These are phyloP conservation scores for Acanthurus tractus DNA, from an alignment of 2,797 vertebrate species.

Conservation along the genomic window DNA sequence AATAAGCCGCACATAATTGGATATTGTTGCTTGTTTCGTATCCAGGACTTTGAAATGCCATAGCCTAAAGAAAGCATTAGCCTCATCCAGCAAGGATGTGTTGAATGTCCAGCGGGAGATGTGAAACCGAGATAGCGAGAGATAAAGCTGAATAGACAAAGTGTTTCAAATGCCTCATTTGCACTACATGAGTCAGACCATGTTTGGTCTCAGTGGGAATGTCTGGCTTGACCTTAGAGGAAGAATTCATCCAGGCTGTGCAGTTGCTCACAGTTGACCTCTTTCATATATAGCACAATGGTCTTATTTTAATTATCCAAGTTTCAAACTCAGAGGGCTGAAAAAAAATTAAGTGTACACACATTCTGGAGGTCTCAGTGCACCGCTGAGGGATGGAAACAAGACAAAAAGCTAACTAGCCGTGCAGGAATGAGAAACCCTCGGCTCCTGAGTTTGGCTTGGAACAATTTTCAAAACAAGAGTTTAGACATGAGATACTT, in stretches of 20 bases:
- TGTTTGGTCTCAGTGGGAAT: conserved; percentile 75
- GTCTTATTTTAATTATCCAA: conserved; percentile 75
- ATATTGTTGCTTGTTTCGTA: conserved; percentile 66
- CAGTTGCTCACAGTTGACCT: conserved; percentile 69
- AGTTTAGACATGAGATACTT: conserved; percentile 5
- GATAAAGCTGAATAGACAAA: conserved; percentile 77
- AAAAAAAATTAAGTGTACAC: conserved; percentile 58
- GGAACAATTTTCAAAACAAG: conserved; percentile 7
- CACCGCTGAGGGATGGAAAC: conserved; percentile 14
- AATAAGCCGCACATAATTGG: conserved; percentile 81
- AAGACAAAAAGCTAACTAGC: conserved; percentile 34
- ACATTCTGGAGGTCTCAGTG: conserved; percentile 56
- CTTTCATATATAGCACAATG: conserved; percentile 69
- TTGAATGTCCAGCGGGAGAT: conserved; percentile 75
- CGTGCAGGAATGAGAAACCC: conserved; percentile 37
- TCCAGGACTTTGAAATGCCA: conserved; percentile 79
- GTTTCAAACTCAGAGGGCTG: conserved; percentile 59
- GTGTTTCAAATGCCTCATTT: conserved; percentile 83
- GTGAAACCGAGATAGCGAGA: conserved; percentile 72
- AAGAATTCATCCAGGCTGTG: conserved; percentile 73
- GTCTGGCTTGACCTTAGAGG: conserved; percentile 74
- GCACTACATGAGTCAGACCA: conserved; percentile 80
- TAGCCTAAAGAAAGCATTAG: conserved; percentile 70
- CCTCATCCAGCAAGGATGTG: conserved; percentile 74
- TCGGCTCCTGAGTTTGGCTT: conserved; percentile 6